These are phyloP conservation scores for Scomber scombrus DNA, from an alignment of 2,113 vertebrate species.

Conservation along the genomic window DNA sequence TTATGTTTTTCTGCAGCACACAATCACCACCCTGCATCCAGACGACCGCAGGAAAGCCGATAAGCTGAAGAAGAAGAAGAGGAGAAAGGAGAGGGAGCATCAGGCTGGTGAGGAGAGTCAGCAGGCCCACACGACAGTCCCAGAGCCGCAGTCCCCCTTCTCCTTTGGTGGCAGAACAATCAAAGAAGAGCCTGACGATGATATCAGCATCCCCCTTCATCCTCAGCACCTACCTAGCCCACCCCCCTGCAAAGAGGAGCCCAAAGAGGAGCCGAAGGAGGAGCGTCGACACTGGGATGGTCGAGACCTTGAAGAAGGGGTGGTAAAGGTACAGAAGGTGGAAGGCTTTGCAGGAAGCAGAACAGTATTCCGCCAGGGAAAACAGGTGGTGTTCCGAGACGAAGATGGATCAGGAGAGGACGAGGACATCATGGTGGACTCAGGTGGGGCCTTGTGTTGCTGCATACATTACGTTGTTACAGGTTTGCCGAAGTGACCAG, in stretches of 20 bases:
- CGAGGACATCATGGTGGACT: conserved; percentile 99
- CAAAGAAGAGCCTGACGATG: conserved; percentile 90
- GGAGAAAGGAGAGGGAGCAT: conserved; percentile 86
- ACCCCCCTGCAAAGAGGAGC: conserved; percentile 77
- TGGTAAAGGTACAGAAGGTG: conserved; percentile 77
- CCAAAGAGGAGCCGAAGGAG: conserved; percentile 75
- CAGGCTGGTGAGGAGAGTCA: conserved; percentile 71
- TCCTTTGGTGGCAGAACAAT: conserved; percentile 80
- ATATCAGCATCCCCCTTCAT: conserved; percentile 81
- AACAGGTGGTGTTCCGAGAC: conserved; percentile 97
- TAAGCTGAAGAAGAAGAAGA: conserved; percentile 93
- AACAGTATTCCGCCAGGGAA: conserved; percentile 95
- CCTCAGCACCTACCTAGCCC: conserved; percentile 50
- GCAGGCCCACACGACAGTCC: conserved; percentile 17
- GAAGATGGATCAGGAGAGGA: conserved; percentile 95
- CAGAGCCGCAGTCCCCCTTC: conserved; percentile 49
- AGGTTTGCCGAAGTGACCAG: background rate
- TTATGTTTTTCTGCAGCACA: conserved; percentile 58
- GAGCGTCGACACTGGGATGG: conserved; percentile 70
- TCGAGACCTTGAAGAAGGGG: conserved; percentile 76
- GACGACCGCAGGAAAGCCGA: conserved; percentile 89
- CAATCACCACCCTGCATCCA: conserved; percentile 63
- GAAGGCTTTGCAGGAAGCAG: conserved; percentile 88
- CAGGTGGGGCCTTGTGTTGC: conserved; percentile 82
- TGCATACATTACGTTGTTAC: background rate